phyloP scores from a whole-genome alignment of 2,113 vertebrate genomes.

The Tachysurus fulvidraco region DNA sequence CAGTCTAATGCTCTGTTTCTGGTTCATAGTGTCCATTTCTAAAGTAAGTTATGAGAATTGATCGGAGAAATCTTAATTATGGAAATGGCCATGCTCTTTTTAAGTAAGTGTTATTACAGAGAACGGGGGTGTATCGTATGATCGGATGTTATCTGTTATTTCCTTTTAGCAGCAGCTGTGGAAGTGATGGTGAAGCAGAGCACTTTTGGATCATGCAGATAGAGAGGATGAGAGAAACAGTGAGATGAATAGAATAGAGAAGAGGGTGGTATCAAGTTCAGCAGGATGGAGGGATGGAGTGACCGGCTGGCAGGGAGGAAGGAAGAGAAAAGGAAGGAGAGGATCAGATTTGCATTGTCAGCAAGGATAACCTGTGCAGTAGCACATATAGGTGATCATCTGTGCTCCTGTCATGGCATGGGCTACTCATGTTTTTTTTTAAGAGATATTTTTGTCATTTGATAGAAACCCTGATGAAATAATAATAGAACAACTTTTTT shows the following conservation, averaged over 20 bases:
- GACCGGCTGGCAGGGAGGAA: conserved; percentile 44
- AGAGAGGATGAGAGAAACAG: neutral
- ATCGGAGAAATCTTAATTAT: conserved; percentile 27
- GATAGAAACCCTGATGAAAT: neutral
- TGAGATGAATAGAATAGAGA: conserved; percentile 6
- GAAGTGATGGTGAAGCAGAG: neutral
- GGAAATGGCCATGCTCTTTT: conserved; percentile 19
- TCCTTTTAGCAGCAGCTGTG: conserved; percentile 29
- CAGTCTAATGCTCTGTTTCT: conserved; percentile 16
- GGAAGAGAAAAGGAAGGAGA: conserved; percentile 55
- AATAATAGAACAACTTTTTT: neutral
- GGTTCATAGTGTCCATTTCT: neutral
- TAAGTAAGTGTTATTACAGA: conserved; percentile 22
- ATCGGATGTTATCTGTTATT: conserved; percentile 29
- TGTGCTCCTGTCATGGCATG: neutral
- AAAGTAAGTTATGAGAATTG: conserved; percentile 8
- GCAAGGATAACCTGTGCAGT: conserved; percentile 31
- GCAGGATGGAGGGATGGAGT: conserved; percentile 29
- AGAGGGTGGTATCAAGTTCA: conserved; percentile 39
- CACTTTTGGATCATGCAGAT: conserved; percentile 14
- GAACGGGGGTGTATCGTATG: conserved; percentile 25
- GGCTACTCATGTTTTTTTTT: neutral
- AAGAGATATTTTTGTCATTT: neutral
- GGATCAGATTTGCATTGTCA: conserved; percentile 64
- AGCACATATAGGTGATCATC: neutral